phyloP scores from a whole-genome alignment of 2,797 vertebrate genomes.

The Peromyscus eremicus region DNA sequence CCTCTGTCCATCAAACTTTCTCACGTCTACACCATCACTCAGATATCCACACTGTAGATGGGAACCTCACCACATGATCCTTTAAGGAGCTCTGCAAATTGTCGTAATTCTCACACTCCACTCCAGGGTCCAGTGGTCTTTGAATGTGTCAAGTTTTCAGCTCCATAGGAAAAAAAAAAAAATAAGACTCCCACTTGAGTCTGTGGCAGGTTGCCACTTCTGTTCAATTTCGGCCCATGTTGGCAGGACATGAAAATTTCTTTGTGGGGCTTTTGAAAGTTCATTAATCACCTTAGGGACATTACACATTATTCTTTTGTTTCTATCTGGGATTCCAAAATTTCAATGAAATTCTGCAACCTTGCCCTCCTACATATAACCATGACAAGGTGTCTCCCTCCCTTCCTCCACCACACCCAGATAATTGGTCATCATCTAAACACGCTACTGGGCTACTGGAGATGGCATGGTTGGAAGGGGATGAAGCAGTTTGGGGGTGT shows the following conservation, averaged over 20 bases:
- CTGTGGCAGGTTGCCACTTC: accelerated
- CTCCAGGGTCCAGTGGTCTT: not conserved
- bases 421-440: not conserved
- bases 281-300: not conserved
- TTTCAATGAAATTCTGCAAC: not conserved
- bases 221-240: not conserved
- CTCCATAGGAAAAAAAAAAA: not conserved
- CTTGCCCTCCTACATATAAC: not conserved
- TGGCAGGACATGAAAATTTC: not conserved
- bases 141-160: not conserved
- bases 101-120: not conserved
- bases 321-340: not conserved
- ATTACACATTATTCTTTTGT: not conserved
- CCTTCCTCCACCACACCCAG: not conserved
- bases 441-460: not conserved
- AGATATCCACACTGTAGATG: not conserved
- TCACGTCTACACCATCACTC: not conserved
- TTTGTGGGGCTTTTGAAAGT: not conserved
- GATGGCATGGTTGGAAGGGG: not conserved
- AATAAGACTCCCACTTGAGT: too few relatives aligned
- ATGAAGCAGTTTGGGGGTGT: not conserved
- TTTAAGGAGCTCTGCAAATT: not conserved
- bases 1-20: not conserved
- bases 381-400: not conserved
- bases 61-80: not conserved